phyloP scores from a whole-genome alignment of 2,888 invertebrate species.

The Melikaiella ostensackeni region DNA sequence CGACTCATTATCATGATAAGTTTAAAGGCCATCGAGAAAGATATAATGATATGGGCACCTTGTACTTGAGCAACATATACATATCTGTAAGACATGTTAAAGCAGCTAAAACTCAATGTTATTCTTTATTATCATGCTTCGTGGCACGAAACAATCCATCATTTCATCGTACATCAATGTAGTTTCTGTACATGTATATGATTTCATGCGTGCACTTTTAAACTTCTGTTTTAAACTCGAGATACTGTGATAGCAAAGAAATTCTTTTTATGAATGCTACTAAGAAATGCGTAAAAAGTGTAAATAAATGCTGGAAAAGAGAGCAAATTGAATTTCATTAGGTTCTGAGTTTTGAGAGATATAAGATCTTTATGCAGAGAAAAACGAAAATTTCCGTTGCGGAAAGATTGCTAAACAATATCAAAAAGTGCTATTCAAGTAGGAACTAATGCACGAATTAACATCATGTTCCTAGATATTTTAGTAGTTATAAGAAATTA shows the following conservation, averaged over 20 bases:
- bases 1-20: not conserved
- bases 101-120: not conserved
- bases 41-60: not conserved
- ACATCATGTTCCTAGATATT: no score
- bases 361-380: not conserved
- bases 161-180: not conserved
- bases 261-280: not conserved
- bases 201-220: not conserved
- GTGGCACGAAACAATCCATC: not conserved
- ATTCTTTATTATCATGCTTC: not conserved
- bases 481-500: no score
- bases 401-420: no score
- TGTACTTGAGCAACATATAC: not conserved
- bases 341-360: not conserved
- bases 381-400: no score
- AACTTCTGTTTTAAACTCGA: not conserved
- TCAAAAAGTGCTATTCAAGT: no score
- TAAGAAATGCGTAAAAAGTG: not conserved
- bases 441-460: no score
- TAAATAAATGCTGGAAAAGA: not conserved
- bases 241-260: not conserved
- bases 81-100: not conserved
- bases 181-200: not conserved
- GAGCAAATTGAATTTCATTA: not conserved
- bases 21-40: conserved; percentile 4